Conservation (phyloP, 2,113 vertebrate genomes). For the Sakesphorus luctuosus region DNA sequence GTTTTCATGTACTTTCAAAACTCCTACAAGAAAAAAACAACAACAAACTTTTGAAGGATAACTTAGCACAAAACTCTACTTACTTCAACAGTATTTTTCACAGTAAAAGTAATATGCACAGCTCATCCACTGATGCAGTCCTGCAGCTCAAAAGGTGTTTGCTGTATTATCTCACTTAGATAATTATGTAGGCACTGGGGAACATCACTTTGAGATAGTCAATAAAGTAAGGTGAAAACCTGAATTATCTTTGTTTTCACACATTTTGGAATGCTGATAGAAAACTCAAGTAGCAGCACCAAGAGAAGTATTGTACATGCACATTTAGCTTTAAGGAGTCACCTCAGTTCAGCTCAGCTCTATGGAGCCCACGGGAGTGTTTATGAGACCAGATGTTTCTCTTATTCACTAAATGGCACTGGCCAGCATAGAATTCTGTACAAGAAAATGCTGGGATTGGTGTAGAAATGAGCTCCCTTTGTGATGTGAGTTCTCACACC, state of each 20-base stretch:
- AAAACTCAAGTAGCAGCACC: background rate
- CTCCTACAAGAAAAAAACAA: background rate
- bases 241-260: slow-evolving; percentile 49
- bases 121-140: background rate
- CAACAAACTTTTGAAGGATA: background rate
- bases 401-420: background rate
- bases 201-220: slow-evolving; percentile 1
- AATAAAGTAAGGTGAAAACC: slow-evolving; percentile 36
- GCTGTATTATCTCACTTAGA: slow-evolving; percentile 26
- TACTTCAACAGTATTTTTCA: background rate
- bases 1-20: background rate
- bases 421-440: background rate
- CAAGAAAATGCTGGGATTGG: background rate
- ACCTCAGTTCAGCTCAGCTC: background rate
- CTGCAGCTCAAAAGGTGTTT: background rate
- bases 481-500: background rate
- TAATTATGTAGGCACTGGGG: slow-evolving; percentile 34
- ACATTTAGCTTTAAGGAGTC: background rate
- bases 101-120: background rate
- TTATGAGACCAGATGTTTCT: background rate
- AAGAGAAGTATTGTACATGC: background rate
- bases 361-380: fast-evolving
- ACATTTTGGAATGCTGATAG: background rate
- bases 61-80: background rate
- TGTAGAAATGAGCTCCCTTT: background rate